phyloP scores from a whole-genome alignment of 2,888 invertebrate species.

The Troglohyphantes excavatus region DNA sequence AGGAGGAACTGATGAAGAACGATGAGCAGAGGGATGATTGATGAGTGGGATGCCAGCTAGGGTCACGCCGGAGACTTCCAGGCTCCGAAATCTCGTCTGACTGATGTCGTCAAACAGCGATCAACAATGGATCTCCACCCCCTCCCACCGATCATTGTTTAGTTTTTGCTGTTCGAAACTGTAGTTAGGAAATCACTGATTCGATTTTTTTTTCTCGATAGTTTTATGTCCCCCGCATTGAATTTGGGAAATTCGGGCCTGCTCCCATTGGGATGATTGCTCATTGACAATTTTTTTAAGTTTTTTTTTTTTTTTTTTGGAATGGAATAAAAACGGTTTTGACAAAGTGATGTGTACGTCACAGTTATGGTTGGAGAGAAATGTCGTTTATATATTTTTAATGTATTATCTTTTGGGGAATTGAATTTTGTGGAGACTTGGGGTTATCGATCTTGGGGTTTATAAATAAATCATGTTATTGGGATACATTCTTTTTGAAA shows the following conservation, averaged over 20 bases:
- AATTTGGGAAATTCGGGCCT: not conserved
- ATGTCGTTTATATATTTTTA: not conserved
- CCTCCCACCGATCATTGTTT: not conserved
- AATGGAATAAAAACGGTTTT: not conserved
- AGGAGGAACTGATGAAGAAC: slow-evolving; percentile 56
- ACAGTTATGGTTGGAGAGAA: not conserved
- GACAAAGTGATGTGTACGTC: not conserved
- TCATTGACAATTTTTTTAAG: slow-evolving; percentile 17
- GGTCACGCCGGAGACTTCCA: slow-evolving; percentile 39
- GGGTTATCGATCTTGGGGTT: not conserved
- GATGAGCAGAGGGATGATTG: slow-evolving; percentile 45
- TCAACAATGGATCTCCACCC: slow-evolving; percentile 44
- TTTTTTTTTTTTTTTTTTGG: not conserved
- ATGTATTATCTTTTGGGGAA: not conserved
- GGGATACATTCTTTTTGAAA: not conserved
- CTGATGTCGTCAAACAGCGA: slow-evolving; percentile 56
- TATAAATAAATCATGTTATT: not conserved
- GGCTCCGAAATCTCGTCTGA: slow-evolving; percentile 59
- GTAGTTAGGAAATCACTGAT: slow-evolving; percentile 4
- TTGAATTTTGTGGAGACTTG: not conserved
- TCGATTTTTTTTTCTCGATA: not conserved
- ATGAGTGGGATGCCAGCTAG: slow-evolving; percentile 25
- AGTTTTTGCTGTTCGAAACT: not conserved
- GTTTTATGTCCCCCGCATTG: not conserved
- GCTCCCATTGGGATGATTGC: slow-evolving; percentile 1